Percentiles rank a stretch among this genome's conserved stretches.
phyloP scores from a whole-genome alignment of 2,797 vertebrate species.

The Phoxinus dragarum region DNA sequence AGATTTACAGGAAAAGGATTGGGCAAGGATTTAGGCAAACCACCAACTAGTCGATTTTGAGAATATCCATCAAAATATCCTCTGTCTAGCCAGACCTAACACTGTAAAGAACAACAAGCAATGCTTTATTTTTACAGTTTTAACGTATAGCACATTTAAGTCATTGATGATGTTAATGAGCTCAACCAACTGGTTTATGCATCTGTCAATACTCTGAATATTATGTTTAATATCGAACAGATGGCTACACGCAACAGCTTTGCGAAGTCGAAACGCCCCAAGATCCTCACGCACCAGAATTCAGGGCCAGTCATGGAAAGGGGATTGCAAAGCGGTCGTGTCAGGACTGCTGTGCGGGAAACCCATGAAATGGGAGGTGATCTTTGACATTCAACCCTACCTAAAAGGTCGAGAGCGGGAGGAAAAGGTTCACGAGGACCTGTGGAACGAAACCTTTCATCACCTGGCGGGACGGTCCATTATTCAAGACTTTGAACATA shows the following conservation, averaged over 20 bases:
- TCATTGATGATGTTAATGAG: neutral
- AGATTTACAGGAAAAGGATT: too few species aligned
- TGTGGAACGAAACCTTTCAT: constrained; percentile 95
- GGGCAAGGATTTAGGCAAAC: neutral
- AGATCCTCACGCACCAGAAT: constrained; percentile 68
- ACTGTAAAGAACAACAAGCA: neutral
- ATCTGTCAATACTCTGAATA: constrained; percentile 6
- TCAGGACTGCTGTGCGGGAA: constrained; percentile 85
- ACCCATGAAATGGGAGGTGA: constrained; percentile 88
- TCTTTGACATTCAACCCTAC: constrained; percentile 85
- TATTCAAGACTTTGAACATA: constrained; percentile 92
- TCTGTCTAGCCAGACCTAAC: neutral
- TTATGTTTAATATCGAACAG: constrained; percentile 62
- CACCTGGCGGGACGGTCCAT: constrained; percentile 91
- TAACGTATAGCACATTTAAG: neutral
- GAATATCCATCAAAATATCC: neutral
- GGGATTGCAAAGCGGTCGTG: constrained; percentile 88
- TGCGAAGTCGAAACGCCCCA: constrained; percentile 84
- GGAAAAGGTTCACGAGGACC: constrained; percentile 81
- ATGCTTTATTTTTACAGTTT: neutral
- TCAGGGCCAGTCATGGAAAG: constrained; percentile 54
- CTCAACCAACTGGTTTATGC: neutral
- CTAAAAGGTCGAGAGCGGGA: constrained; percentile 77
- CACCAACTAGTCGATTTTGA: neutral
- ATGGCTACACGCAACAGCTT: constrained; percentile 79